Conservation (phyloP, 2,888 invertebrate species). For the Calliopum simillimum region DNA sequence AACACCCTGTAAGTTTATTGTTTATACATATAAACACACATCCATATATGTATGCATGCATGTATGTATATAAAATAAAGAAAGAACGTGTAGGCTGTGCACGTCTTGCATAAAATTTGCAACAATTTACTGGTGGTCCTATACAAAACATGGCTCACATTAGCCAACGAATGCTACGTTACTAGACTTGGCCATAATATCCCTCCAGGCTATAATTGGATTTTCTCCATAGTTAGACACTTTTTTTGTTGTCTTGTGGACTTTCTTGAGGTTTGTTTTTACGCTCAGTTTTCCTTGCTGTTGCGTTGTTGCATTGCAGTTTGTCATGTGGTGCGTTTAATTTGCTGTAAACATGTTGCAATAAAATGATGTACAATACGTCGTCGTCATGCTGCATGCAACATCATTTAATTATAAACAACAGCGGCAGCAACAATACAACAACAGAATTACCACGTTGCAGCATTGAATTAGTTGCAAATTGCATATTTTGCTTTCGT, state of each 20-base stretch:
- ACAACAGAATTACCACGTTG: too few relatives aligned
- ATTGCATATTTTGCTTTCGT: too few relatives aligned
- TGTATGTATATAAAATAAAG: not conserved
- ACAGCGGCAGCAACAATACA: too few relatives aligned
- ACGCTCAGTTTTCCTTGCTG: slow-evolving; percentile 11
- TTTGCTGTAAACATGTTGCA: slow-evolving; percentile 38
- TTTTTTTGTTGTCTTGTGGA: not conserved
- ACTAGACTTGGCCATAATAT: slow-evolving; percentile 3
- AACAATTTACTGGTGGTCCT: slow-evolving; percentile 25
- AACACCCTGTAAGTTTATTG: too few relatives aligned
- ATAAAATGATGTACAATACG: not conserved
- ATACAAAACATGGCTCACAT: not conserved
- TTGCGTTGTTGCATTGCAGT: slow-evolving; percentile 14
- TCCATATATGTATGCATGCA: not conserved
- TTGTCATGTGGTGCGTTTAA: slow-evolving; percentile 20
- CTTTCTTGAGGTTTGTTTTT: not conserved
- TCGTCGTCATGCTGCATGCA: too few relatives aligned
- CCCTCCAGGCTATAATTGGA: slow-evolving; percentile 17
- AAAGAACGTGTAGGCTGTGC: slow-evolving; percentile 4
- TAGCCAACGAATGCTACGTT: not conserved
- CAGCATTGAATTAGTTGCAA: too few relatives aligned
- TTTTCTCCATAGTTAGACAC: not conserved
- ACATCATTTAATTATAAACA: too few relatives aligned
- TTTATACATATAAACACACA: not conserved
- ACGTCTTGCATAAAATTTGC: slow-evolving; percentile 26